Percentiles rank a stretch among this genome's conserved stretches.
These are phyloP conservation scores for Sinella curviseta DNA, from an alignment of 1,140 invertebrate species.

Conservation along the genomic window DNA sequence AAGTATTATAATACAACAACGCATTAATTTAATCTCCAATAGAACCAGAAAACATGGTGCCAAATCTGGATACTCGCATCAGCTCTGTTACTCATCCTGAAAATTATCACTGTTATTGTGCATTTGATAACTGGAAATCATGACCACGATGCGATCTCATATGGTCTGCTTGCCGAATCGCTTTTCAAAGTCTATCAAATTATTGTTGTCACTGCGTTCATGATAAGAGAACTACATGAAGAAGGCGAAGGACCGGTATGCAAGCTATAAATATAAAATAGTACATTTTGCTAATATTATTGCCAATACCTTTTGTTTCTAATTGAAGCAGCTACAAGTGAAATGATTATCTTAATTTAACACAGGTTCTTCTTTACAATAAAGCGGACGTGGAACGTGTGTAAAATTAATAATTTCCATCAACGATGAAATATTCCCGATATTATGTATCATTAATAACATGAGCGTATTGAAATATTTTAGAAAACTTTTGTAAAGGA, in stretches of 20 bases:
- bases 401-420: no score
- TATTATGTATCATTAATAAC: no score
- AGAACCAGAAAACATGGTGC: background rate
- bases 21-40: no score
- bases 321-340: no score
- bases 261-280: no score
- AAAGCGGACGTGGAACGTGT: no score
- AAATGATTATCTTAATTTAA: no score
- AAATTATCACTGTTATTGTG: background rate
- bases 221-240: background rate
- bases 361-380: no score
- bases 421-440: no score
- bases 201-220: background rate
- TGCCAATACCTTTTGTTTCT: background rate
- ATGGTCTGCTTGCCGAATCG: background rate
- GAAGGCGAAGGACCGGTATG: background rate
- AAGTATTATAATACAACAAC: no score
- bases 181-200: background rate
- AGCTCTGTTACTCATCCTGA: background rate
- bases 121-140: background rate
- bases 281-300: background rate
- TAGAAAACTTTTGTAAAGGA: no score
- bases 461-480: no score
- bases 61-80: background rate
- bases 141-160: background rate